Evolutionary conservation across 2,797 vertebrate species (phyloP).

Genomic region (Chelonia mydas): DNA sequence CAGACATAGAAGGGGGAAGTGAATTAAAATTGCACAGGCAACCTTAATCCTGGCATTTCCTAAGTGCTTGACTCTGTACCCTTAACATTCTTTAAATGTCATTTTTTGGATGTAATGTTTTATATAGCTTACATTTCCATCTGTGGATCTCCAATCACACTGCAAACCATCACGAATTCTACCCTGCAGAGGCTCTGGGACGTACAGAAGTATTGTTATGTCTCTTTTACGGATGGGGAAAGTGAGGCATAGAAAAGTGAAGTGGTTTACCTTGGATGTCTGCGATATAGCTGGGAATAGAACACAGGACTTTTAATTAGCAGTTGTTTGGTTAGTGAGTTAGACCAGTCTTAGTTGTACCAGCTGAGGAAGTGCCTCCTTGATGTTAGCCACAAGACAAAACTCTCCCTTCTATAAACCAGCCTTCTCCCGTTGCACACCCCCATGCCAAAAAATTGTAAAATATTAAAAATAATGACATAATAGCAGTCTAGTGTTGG

Average conservation of each 20-base stretch:
- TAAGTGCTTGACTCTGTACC: neutral
- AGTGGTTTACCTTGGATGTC: neutral
- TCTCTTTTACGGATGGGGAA: neutral
- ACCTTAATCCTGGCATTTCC: neutral
- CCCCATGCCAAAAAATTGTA: neutral
- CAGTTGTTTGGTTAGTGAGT: accelerated
- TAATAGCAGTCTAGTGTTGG: neutral
- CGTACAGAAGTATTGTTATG: neutral
- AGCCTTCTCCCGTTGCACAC: neutral
- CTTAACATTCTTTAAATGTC: neutral
- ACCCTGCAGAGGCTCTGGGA: too few species aligned
- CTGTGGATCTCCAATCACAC: neutral
- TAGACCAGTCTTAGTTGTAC: neutral
- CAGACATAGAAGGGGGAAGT: neutral
- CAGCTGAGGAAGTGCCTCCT: neutral
- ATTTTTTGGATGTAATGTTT: neutral
- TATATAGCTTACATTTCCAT: neutral
- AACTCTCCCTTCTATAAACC: neutral
- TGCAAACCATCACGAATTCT: too few species aligned
- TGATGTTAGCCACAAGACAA: neutral
- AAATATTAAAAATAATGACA: neutral
- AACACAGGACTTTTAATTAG: neutral
- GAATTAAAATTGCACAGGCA: neutral
- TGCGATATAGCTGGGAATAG: neutral
- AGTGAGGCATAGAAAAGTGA: neutral